phyloP scores from a whole-genome alignment of 2,113 vertebrate genomes.

The Epinephelus lanceolatus region DNA sequence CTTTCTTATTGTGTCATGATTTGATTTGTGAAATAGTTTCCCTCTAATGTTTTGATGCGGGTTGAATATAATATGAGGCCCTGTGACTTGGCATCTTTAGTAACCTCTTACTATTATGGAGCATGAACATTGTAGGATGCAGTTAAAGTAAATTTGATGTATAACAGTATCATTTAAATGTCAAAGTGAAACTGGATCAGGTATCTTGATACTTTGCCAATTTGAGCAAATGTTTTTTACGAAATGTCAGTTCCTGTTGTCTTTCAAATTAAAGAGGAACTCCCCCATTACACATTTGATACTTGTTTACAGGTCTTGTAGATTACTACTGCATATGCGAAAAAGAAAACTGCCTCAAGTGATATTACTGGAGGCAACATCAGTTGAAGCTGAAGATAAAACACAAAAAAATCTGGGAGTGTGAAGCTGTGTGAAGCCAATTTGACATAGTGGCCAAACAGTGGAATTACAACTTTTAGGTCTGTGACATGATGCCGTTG shows the following conservation, averaged over 20 bases:
- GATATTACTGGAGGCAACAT: background rate
- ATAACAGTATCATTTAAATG: background rate
- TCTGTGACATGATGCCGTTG: too few species aligned
- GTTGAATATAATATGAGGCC: background rate
- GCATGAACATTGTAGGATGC: conserved; percentile 1
- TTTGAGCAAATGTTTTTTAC: background rate
- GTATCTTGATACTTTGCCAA: background rate
- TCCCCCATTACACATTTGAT: background rate
- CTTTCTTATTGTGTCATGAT: background rate
- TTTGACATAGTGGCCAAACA: too few species aligned
- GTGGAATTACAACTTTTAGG: too few species aligned
- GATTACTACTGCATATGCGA: background rate
- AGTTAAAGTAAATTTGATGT: background rate
- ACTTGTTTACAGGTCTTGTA: background rate
- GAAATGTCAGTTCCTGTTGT: background rate
- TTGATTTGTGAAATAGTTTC: conserved; percentile 40
- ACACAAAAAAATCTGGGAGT: too few species aligned
- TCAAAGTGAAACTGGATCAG: background rate
- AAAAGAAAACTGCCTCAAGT: background rate
- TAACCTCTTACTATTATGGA: conserved; percentile 18
- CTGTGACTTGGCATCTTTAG: conserved; percentile 18
- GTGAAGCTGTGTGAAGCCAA: too few species aligned
- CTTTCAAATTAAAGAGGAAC: background rate
- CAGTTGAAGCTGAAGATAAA: background rate
- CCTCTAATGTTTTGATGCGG: background rate